phyloP scores from a whole-genome alignment of 2,113 vertebrate genomes.

The Salminus brasiliensis region DNA sequence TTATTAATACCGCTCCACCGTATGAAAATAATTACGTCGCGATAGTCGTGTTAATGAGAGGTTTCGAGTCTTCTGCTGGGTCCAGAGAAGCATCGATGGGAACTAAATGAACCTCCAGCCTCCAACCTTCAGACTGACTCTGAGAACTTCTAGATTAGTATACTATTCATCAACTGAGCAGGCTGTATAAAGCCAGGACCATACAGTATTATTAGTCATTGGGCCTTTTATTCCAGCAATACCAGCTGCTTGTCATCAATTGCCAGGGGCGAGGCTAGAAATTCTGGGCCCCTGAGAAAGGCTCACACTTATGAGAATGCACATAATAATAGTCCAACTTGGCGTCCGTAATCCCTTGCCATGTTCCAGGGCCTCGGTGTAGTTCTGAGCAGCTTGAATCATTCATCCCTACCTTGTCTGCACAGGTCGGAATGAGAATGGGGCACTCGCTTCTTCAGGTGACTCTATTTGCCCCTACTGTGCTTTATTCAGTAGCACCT shows the following conservation, averaged over 20 bases:
- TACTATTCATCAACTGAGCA: background rate
- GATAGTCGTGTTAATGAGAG: conserved; percentile 49
- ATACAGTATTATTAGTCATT: background rate
- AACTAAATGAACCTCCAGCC: conserved; percentile 30
- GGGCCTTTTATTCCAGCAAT: background rate
- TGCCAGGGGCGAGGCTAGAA: too few species aligned
- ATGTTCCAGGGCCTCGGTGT: background rate
- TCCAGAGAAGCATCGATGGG: conserved; percentile 35
- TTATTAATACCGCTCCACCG: conserved; percentile 41
- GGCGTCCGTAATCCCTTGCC: background rate
- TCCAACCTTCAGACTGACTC: conserved; percentile 17
- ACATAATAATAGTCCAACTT: background rate
- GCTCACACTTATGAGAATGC: too few species aligned
- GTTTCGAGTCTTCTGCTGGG: conserved; percentile 25
- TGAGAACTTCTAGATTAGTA: background rate
- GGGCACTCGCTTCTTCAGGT: conserved; percentile 13
- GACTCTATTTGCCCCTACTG: conserved; percentile 14
- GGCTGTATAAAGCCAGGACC: too few species aligned
- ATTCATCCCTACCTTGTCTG: background rate
- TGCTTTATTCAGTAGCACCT: conserved; percentile 3
- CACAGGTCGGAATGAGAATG: background rate
- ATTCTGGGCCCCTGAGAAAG: too few species aligned
- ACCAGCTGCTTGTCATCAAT: too few species aligned
- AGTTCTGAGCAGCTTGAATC: too few species aligned
- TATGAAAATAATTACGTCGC: conserved; percentile 50